Base-by-base conservation (phyloP, 1,140 invertebrate species). In the Bursaphelenchus mucronatus region DNA sequence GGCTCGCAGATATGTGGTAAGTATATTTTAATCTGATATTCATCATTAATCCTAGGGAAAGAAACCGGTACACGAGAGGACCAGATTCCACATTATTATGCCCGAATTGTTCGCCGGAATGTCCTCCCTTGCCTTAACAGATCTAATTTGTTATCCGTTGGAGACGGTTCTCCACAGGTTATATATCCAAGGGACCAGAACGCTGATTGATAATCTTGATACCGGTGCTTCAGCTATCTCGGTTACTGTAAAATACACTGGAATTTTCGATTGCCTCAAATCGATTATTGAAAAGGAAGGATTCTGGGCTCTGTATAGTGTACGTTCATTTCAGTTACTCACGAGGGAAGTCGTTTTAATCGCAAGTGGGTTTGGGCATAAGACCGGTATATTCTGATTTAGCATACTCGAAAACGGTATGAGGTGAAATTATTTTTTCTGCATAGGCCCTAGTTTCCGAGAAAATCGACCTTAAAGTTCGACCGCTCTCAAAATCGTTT, bases 151-250 rank as follows among this genome's bases (percentile, higher is more conserved):
- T 46, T 73, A 75, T 63, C 71, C 71, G 13, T n/a, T 73, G 11
- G 71, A 73, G 50, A 73, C 71, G 49, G 71, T 73, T 7, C 43
- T 73, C 17, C 72, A 73, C 45, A 51, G 71, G n/a, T 56, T 73
- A 45, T 73, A 73, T 50, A 73, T 73, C 8, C 71, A 73, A 70
- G 69, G 69, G 19, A 73, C 71, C 17, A 44, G 71, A 43, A 74
- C 71, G 3, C 44, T 73, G 46, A 66, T 73, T n/a, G 71, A 73
- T 66, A 73, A 73, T 63, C 61, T 73, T 66, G 71, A 73, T 39
- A 72, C 19, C 43, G 71, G 69, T 15, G 50, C 45, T 7, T 43
- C 47, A 40, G 69, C 71, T 39, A 66, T 75, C 21, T 55, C 67
- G 7, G 39, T 71, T n/a, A 61, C 53, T 55, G 47, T 49, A 9